A percentile compares a stretch with the other conserved stretches of the same genome.
These are phyloP conservation scores for Oriolus oriolus DNA, from an alignment of 2,113 vertebrate genomes.

Conservation along the genomic window DNA sequence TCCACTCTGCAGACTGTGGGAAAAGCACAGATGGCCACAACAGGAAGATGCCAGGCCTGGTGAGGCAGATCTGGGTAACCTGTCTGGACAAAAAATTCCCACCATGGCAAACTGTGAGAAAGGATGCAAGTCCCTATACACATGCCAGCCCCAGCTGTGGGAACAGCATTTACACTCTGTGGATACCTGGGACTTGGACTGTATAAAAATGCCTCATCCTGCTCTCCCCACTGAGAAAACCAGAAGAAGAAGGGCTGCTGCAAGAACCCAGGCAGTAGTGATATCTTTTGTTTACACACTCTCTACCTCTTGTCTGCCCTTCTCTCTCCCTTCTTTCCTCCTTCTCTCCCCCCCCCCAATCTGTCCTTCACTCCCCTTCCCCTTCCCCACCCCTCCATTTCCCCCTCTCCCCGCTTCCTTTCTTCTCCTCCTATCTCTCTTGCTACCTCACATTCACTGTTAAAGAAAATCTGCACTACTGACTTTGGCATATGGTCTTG, in stretches of 20 bases:
- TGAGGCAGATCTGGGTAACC: background rate
- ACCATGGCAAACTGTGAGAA: background rate
- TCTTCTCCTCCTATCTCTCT: background rate
- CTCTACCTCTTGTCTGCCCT: background rate
- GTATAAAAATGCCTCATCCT: background rate
- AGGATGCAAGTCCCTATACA: background rate
- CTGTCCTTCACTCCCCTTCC: background rate
- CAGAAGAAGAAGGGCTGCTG: background rate
- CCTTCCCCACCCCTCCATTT: background rate
- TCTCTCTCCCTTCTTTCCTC: background rate
- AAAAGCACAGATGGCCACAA: background rate
- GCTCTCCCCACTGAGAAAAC: background rate
- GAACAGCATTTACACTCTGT: background rate
- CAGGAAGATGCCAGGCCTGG: background rate
- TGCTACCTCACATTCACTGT: background rate
- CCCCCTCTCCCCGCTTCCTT: background rate
- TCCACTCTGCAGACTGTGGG: background rate
- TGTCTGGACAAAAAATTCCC: background rate
- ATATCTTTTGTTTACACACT: background rate
- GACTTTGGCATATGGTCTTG: background rate
- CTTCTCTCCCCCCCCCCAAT: accelerated
- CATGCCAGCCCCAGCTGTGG: background rate
- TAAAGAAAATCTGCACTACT: background rate
- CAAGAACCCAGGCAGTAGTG: background rate
- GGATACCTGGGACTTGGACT: background rate